Evolutionary conservation across 2,797 vertebrate genomes (phyloP).

Genomic region (Champsocephalus esox): DNA sequence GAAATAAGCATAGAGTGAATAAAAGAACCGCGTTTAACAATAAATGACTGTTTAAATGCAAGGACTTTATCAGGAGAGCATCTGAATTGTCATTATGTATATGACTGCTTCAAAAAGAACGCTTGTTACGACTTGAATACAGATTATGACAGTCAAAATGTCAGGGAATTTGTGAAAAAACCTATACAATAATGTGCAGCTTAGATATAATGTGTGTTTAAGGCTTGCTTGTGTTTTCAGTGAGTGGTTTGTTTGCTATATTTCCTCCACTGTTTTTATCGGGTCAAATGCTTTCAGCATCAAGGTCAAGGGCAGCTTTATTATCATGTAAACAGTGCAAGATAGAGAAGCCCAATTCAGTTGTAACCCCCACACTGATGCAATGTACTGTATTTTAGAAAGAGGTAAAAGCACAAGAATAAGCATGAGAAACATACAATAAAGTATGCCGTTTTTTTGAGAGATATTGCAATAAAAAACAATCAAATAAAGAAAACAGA

Average conservation of each 20-base stretch:
- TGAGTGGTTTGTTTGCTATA: constrained; percentile 32
- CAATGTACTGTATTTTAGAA: constrained; percentile 3
- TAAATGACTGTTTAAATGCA: constrained; percentile 23
- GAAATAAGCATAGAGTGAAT: constrained; percentile 3
- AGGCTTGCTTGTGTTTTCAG: constrained; percentile 6
- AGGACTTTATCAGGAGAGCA: constrained; percentile 22
- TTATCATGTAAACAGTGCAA: constrained; percentile 49
- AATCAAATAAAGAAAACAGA: background rate
- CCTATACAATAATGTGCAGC: background rate
- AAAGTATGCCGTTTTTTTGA: background rate
- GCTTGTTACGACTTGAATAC: background rate
- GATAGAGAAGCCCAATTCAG: constrained; percentile 29
- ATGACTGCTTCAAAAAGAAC: background rate
- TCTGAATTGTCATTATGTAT: constrained; percentile 35
- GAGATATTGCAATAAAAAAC: background rate
- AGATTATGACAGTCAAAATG: constrained; percentile 1
- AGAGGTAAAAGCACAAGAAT: background rate
- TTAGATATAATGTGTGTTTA: constrained; percentile 17
- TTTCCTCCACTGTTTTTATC: constrained; percentile 61
- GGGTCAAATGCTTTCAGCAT: constrained; percentile 46
- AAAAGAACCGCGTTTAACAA: constrained; percentile 10
- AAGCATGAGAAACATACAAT: background rate
- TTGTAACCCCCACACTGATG: background rate
- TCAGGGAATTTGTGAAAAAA: background rate
- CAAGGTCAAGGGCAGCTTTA: constrained; percentile 59